A percentile compares a stretch with the other conserved stretches of the same genome.
phyloP scores from a whole-genome alignment of 2,797 vertebrate genomes.

The Myripristis jacobus region DNA sequence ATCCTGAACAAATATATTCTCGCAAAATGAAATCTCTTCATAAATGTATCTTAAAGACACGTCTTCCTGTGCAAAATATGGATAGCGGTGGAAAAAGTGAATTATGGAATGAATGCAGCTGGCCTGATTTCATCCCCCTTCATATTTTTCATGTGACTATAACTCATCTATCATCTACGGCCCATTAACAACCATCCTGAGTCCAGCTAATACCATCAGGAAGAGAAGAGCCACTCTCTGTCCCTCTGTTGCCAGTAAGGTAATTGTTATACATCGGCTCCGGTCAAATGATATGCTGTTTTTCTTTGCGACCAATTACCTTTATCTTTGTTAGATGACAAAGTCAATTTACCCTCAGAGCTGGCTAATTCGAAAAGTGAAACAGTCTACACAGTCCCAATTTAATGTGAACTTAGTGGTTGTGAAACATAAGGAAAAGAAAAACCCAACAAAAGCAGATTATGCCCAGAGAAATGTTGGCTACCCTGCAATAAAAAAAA shows the following conservation, averaged over 20 bases:
- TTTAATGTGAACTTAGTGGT: background rate
- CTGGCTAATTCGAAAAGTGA: constrained; percentile 17
- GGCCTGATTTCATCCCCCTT: constrained; percentile 57
- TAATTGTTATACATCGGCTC: constrained; percentile 71
- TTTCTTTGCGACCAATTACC: constrained; percentile 67
- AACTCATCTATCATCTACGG: constrained; percentile 76
- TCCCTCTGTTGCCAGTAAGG: constrained; percentile 51
- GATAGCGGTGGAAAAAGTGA: constrained; percentile 26
- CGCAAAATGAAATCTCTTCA: constrained; percentile 58
- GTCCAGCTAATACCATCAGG: constrained; percentile 73
- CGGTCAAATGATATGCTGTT: constrained; percentile 61
- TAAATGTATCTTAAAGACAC: constrained; percentile 65
- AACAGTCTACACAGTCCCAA: constrained; percentile 3
- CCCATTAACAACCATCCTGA: constrained; percentile 73
- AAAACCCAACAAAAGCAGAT: background rate
- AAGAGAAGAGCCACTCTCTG: constrained; percentile 52
- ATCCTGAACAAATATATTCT: constrained; percentile 61
- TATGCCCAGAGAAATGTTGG: no score
- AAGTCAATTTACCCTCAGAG: constrained; percentile 61
- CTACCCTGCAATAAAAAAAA: no score
- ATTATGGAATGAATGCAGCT: constrained; percentile 55
- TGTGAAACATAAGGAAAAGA: background rate
- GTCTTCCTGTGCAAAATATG: constrained; percentile 43
- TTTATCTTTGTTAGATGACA: constrained; percentile 68
- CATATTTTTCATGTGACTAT: constrained; percentile 61